Percentiles rank a stretch among this genome's conserved stretches.
Evolutionary conservation across 2,113 vertebrate genomes (phyloP).

Genomic region (Macrotis lagotis): DNA sequence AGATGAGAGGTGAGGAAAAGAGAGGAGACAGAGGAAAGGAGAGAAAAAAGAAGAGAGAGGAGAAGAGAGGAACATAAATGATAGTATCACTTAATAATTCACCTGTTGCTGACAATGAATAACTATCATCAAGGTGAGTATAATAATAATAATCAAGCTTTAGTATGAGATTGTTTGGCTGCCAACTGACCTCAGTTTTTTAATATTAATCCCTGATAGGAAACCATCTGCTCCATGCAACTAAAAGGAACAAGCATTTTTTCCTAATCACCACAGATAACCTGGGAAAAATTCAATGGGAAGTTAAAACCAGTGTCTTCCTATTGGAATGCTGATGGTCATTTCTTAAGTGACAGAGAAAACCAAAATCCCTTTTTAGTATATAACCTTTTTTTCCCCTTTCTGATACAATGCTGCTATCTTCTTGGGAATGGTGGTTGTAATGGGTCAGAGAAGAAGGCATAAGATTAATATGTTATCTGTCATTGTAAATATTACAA

Average conservation of each 20-base stretch:
- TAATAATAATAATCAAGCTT: slow-evolving; percentile 31
- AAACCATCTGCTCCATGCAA: slow-evolving; percentile 84
- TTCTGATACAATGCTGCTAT: slow-evolving; percentile 57
- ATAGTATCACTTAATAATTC: slow-evolving; percentile 41
- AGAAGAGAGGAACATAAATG: slow-evolving; percentile 23
- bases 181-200: slow-evolving; percentile 78
- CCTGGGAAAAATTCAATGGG: slow-evolving; percentile 81
- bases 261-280: slow-evolving; percentile 77
- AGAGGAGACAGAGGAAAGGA: slow-evolving; percentile 8
- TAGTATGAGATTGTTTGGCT: slow-evolving; percentile 65
- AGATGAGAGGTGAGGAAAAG: slow-evolving; percentile 19
- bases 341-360: slow-evolving; percentile 76
- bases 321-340: slow-evolving; percentile 80
- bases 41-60: background rate
- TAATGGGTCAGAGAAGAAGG: slow-evolving; percentile 19
- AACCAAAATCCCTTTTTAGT: slow-evolving; percentile 78
- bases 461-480: background rate
- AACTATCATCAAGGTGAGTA: background rate
- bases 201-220: slow-evolving; percentile 84
- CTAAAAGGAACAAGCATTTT: slow-evolving; percentile 73
- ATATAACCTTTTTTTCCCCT: slow-evolving; percentile 66
- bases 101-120: slow-evolving; percentile 61
- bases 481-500: background rate
- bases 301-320: slow-evolving; percentile 80
- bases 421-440: slow-evolving; percentile 56